Evolutionary conservation across 2,113 vertebrate genomes (phyloP).

Genomic region (Passer montanus): DNA sequence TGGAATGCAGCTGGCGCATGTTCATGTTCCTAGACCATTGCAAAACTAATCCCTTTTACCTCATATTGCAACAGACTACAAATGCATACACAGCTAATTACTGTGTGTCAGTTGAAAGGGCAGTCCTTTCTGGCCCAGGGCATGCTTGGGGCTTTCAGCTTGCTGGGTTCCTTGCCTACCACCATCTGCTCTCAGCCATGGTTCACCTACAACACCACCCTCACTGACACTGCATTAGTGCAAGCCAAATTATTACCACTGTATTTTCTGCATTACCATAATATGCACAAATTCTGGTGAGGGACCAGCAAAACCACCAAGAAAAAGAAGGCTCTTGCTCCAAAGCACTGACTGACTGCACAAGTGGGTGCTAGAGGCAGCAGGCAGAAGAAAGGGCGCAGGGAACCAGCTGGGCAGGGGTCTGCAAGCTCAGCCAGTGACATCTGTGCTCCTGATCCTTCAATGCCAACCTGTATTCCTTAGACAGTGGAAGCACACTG

Average conservation of each 20-base stretch:
- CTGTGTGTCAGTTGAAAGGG: constrained; percentile 63
- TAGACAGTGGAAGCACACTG: neutral
- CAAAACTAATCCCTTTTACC: constrained; percentile 69
- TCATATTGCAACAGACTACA: constrained; percentile 70
- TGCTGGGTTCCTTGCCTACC: neutral
- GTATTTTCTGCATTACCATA: neutral
- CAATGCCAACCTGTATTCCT: neutral
- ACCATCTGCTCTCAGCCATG: neutral
- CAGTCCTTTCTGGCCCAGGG: constrained; percentile 32
- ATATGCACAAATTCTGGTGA: neutral
- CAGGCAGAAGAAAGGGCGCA: neutral
- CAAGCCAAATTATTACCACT: neutral
- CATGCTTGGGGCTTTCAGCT: neutral
- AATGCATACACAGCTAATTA: constrained; percentile 59
- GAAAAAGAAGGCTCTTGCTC: neutral
- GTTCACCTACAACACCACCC: neutral
- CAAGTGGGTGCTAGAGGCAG: neutral
- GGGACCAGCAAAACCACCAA: neutral
- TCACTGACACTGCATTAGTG: neutral
- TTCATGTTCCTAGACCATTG: constrained; percentile 64
- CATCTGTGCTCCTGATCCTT: neutral
- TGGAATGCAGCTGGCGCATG: constrained; percentile 59
- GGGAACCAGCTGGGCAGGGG: neutral
- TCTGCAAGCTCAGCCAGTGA: neutral
- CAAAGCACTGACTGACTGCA: neutral